Conservation (phyloP, 2,888 invertebrate species). For the Crepidodera aurea region DNA sequence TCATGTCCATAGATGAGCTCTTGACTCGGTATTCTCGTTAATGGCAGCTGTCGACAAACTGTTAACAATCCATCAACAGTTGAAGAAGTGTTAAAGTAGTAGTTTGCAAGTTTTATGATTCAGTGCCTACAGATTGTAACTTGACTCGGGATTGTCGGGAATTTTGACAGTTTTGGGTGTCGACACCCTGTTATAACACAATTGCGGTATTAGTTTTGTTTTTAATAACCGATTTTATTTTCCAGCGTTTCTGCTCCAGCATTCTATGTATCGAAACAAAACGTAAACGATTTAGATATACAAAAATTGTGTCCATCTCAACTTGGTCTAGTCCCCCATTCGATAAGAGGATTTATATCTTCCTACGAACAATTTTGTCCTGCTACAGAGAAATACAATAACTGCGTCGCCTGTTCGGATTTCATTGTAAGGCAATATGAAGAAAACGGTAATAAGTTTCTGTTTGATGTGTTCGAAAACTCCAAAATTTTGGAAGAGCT, state of each 20-base stretch:
- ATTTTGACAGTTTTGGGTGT: too few relatives aligned
- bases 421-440: slow-evolving; percentile 63
- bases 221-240: too few relatives aligned
- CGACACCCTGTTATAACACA: too few relatives aligned
- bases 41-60: too few relatives aligned
- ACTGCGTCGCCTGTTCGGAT: slow-evolving; percentile 93
- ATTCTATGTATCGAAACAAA: slow-evolving; percentile 63
- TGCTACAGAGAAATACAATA: slow-evolving; percentile 83
- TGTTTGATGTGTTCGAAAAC: slow-evolving; percentile 81
- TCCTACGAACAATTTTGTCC: slow-evolving; percentile 84
- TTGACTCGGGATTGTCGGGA: too few relatives aligned
- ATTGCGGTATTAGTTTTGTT: too few relatives aligned
- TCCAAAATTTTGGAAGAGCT: slow-evolving; percentile 85
- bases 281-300: slow-evolving; percentile 21
- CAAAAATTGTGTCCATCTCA: slow-evolving; percentile 55
- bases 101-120: too few relatives aligned
- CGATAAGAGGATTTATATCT: slow-evolving; percentile 90
- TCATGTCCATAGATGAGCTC: too few relatives aligned
- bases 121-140: too few relatives aligned
- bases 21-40: too few relatives aligned
- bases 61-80: too few relatives aligned
- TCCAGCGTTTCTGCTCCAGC: slow-evolving; percentile 68
- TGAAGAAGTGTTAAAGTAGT: too few relatives aligned
- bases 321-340: slow-evolving; percentile 89
- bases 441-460: slow-evolving; percentile 72